A percentile compares a stretch with the other conserved stretches of the same genome.
phyloP scores from a whole-genome alignment of 1,140 invertebrate genomes.

The Amyelois transitella region DNA sequence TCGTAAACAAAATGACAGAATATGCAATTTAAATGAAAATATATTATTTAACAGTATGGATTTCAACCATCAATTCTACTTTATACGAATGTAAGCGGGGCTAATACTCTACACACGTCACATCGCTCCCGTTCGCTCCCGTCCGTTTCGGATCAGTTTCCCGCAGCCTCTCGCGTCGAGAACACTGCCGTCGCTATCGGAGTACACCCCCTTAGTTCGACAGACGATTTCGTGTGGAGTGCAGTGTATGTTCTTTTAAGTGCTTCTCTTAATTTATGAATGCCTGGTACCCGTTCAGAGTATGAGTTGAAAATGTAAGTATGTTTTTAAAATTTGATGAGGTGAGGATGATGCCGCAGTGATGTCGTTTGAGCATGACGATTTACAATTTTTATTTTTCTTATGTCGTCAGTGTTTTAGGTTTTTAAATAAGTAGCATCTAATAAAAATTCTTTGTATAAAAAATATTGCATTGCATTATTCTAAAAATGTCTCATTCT shows the following conservation, averaged over 20 bases:
- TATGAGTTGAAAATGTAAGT: slow-evolving; percentile 48
- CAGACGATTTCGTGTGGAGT: slow-evolving; percentile 38
- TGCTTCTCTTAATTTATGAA: slow-evolving; percentile 17
- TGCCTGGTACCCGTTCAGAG: slow-evolving; percentile 13
- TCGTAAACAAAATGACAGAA: too few species aligned
- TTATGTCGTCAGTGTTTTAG: too few species aligned
- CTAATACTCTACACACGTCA: slow-evolving; percentile 26
- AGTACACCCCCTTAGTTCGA: slow-evolving; percentile 1
- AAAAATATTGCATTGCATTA: too few species aligned
- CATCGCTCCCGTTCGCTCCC: slow-evolving; percentile 36
- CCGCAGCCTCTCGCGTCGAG: slow-evolving; percentile 51
- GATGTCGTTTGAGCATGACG: too few species aligned
- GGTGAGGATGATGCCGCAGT: not conserved
- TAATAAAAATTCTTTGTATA: too few species aligned
- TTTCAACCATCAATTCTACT: not conserved
- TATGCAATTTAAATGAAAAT: too few species aligned
- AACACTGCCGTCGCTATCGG: slow-evolving; percentile 22
- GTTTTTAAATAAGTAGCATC: too few species aligned
- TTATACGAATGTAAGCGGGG: slow-evolving; percentile 24
- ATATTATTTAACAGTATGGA: not conserved
- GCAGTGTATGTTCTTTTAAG: slow-evolving; percentile 42
- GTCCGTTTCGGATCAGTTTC: slow-evolving; percentile 37
- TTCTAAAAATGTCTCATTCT: too few species aligned
- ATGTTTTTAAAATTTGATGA: slow-evolving; percentile 6
- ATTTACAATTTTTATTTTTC: too few species aligned